These are phyloP conservation scores for Gastrophryne carolinensis DNA, from an alignment of 2,797 vertebrate genomes.

Conservation along the genomic window DNA sequence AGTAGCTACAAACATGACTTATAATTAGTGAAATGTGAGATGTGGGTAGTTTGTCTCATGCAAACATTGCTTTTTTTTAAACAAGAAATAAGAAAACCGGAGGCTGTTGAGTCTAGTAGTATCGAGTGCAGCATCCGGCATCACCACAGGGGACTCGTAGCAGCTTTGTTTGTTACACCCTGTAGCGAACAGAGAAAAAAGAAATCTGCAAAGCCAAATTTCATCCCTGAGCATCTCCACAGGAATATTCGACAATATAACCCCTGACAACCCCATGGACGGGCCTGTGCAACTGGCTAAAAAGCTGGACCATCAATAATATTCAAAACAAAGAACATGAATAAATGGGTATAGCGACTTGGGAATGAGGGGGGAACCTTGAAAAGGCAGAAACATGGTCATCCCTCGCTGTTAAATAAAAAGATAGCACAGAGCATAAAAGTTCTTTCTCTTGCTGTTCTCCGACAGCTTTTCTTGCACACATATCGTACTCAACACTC, in stretches of 20 bases:
- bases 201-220: conserved; percentile 13
- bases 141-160: conserved; percentile 12
- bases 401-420: too few relatives aligned
- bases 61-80: too few relatives aligned
- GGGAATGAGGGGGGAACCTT: conserved; percentile 43
- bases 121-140: background rate
- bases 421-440: too few relatives aligned
- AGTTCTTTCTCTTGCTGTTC: too few relatives aligned
- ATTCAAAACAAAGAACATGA: conserved; percentile 48
- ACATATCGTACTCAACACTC: too few relatives aligned
- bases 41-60: too few relatives aligned
- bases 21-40: too few relatives aligned
- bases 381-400: conserved; percentile 3
- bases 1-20: too few relatives aligned
- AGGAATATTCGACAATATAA: conserved; percentile 18
- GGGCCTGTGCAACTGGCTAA: conserved; percentile 8
- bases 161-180: conserved; percentile 21
- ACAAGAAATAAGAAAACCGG: too few relatives aligned
- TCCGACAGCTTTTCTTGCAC: too few relatives aligned
- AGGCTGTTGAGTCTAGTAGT: too few relatives aligned
- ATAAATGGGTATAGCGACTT: conserved; percentile 56
- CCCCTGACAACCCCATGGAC: background rate
- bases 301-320: conserved; percentile 15
- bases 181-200: conserved; percentile 28
- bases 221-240: conserved; percentile 25